A percentile compares a stretch with the other conserved stretches of the same genome.
phyloP scores from a whole-genome alignment of 1,140 invertebrate species.

The Apis dorsata region DNA sequence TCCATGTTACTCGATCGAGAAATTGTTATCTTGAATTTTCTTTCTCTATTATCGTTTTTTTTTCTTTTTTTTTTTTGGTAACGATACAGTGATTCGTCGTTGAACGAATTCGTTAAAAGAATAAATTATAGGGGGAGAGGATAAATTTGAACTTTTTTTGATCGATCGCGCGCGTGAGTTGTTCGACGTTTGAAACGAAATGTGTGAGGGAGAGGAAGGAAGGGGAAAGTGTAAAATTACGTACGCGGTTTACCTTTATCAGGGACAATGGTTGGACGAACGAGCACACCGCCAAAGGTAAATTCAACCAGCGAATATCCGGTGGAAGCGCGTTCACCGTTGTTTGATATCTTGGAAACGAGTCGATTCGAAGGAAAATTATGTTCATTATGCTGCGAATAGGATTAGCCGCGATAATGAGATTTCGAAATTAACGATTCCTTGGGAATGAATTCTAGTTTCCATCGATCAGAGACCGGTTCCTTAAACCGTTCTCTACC shows the following conservation, averaged over 20 bases:
- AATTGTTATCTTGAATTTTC: slow-evolving; percentile 4
- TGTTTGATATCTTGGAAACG: slow-evolving; percentile 35
- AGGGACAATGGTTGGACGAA: slow-evolving; percentile 22
- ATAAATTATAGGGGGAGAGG: neutral
- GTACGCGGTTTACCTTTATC: slow-evolving; percentile 29
- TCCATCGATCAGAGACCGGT: neutral
- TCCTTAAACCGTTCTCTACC: neutral
- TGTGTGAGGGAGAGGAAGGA: neutral
- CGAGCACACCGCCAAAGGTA: neutral
- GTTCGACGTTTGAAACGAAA: too few species aligned
- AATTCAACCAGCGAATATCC: slow-evolving; percentile 40
- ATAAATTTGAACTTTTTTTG: too few species aligned
- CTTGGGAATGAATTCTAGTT: slow-evolving; percentile 4
- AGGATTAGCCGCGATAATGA: slow-evolving; percentile 29
- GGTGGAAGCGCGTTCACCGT: neutral
- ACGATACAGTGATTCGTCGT: too few species aligned
- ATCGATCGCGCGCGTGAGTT: too few species aligned
- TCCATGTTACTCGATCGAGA: slow-evolving; percentile 12
- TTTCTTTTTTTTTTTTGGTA: neutral
- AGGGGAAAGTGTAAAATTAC: slow-evolving; percentile 26
- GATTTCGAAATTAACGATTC: slow-evolving; percentile 23
- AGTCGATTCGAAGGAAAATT: slow-evolving; percentile 18
- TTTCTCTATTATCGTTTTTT: neutral
- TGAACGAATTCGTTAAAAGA: too few species aligned
- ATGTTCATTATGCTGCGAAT: slow-evolving; percentile 4